A percentile compares a stretch with the other conserved stretches of the same genome.
phyloP scores from a whole-genome alignment of 2,797 vertebrate genomes.

The Crotalus adamanteus region DNA sequence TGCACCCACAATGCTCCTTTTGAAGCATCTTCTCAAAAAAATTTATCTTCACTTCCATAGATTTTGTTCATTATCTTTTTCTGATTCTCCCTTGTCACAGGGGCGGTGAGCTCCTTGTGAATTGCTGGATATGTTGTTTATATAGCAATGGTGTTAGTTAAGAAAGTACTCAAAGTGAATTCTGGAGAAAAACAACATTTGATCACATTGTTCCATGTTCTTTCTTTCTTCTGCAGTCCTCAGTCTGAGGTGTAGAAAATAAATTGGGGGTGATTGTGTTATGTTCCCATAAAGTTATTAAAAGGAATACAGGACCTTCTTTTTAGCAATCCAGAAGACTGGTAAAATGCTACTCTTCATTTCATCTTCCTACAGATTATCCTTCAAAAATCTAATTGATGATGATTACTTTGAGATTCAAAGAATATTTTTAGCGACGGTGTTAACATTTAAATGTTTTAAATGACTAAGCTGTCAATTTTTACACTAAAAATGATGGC shows the following conservation, averaged over 20 bases:
- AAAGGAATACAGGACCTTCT: slow-evolving; percentile 36
- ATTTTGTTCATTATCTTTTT: not conserved
- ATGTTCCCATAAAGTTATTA: slow-evolving; percentile 28
- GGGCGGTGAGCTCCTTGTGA: not conserved
- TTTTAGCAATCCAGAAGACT: slow-evolving; percentile 51
- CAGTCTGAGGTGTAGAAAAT: not conserved
- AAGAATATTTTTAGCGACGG: not conserved
- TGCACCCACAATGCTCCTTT: not conserved
- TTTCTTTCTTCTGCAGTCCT: slow-evolving; percentile 26
- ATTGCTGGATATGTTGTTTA: not conserved
- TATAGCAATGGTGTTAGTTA: not conserved
- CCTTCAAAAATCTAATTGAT: slow-evolving; percentile 26
- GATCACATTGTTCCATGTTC: slow-evolving; percentile 50
- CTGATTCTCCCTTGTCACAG: not conserved
- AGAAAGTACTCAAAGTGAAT: slow-evolving; percentile 21
- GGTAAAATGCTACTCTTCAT: slow-evolving; percentile 51
- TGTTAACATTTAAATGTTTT: not conserved
- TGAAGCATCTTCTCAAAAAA: not conserved
- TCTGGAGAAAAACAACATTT: slow-evolving; percentile 17
- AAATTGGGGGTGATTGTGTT: not conserved
- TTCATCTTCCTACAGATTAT: slow-evolving; percentile 50
- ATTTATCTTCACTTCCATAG: not conserved
- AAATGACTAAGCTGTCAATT: not conserved
- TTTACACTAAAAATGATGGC: not conserved
- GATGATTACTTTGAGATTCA: slow-evolving; percentile 22